A percentile compares a stretch with the other conserved stretches of the same genome.
Evolutionary conservation across 2,888 invertebrate species (phyloP).

Genomic region (Oxyteleia sp.): DNA sequence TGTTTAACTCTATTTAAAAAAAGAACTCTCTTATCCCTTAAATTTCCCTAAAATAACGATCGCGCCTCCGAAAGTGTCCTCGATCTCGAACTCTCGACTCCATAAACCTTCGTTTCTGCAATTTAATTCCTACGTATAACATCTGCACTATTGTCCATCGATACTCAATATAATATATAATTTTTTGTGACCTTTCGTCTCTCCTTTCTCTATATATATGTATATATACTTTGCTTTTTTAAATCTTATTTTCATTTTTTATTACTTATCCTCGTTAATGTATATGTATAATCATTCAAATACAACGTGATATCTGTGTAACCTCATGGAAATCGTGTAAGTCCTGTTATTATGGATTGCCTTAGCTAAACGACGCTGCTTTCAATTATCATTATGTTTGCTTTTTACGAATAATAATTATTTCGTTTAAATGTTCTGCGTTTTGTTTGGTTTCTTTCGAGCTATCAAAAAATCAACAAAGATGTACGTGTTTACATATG

Average conservation of each 20-base stretch:
- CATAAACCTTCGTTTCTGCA: constrained; percentile 20
- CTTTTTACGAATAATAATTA: not conserved
- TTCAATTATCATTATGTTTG: constrained; percentile 1
- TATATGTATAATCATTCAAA: constrained; percentile 59
- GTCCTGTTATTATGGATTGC: constrained; percentile 19
- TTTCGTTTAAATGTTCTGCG: not conserved
- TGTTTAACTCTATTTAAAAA: constrained; percentile 12
- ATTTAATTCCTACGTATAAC: constrained; percentile 64
- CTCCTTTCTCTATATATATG: constrained; percentile 54
- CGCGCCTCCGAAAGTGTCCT: constrained; percentile 41
- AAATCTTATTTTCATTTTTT: constrained; percentile 27
- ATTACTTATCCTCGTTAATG: constrained; percentile 61
- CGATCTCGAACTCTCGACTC: constrained; percentile 32
- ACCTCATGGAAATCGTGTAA: constrained; percentile 46
- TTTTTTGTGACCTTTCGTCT: constrained; percentile 72
- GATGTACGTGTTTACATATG: constrained; percentile 24
- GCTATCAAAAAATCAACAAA: constrained; percentile 12
- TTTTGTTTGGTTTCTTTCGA: not conserved
- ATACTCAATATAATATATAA: constrained; percentile 78
- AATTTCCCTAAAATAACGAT: constrained; percentile 55
- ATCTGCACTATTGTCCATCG: constrained; percentile 84
- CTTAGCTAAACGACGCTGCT: constrained; percentile 11
- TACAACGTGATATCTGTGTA: constrained; percentile 45
- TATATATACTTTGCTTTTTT: constrained; percentile 56
- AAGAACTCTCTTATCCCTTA: constrained; percentile 26